These are phyloP conservation scores for Drosophila watanabei DNA, from an alignment of 1,140 invertebrate species.

Conservation along the genomic window DNA sequence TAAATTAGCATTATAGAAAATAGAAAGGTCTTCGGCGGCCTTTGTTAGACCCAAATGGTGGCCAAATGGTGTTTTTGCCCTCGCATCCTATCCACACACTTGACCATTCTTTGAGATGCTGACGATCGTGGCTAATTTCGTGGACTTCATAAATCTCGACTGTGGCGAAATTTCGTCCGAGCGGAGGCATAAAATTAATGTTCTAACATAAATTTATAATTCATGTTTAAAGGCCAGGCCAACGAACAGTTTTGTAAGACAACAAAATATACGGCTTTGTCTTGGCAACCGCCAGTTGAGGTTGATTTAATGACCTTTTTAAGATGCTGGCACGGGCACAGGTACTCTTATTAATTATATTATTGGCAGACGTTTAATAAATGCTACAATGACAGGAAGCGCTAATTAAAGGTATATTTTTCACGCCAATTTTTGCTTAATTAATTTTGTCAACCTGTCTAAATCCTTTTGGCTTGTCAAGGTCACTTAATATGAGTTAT, in stretches of 20 bases:
- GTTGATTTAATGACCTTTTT: conserved; percentile 77
- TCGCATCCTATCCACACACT: conserved; percentile 36
- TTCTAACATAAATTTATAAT: conserved; percentile 72
- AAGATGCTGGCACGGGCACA: conserved; percentile 33
- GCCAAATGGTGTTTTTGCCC: conserved; percentile 71
- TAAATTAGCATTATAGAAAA: conserved; percentile 73
- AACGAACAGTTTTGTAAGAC: conserved; percentile 35
- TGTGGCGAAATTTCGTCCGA: conserved; percentile 50
- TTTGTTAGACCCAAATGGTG: conserved; percentile 25
- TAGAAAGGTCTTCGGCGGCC: conserved; percentile 56
- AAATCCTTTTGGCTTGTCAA: conserved; percentile 25
- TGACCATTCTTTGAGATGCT: conserved; percentile 41
- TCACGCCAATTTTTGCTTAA: conserved; percentile 42
- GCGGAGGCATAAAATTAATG: conserved; percentile 65
- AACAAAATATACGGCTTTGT: conserved; percentile 47
- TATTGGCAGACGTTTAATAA: conserved; percentile 72
- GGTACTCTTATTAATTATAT: conserved; percentile 76
- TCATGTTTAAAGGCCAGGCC: conserved; percentile 49
- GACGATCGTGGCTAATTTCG: conserved; percentile 70
- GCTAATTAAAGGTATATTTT: conserved; percentile 65
- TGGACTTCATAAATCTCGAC: conserved; percentile 52
- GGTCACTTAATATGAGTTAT: conserved; percentile 3
- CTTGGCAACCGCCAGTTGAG: conserved; percentile 35
- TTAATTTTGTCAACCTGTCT: conserved; percentile 55
- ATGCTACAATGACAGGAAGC: conserved; percentile 45